These are phyloP conservation scores for Ormyrus nitidulus DNA, from an alignment of 2,888 invertebrate genomes.

Conservation along the genomic window DNA sequence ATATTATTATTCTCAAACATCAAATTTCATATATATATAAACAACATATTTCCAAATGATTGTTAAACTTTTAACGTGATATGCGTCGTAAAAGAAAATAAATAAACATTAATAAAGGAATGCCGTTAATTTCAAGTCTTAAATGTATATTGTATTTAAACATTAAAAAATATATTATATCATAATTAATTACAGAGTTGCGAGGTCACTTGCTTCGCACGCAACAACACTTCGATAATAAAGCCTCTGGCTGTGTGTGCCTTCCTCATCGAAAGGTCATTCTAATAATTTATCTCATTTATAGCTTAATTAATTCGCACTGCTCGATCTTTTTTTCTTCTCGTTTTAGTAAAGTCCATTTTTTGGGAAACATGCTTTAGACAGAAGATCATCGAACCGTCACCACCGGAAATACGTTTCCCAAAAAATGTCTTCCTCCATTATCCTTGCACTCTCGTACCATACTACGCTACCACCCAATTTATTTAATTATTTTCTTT, in stretches of 20 bases:
- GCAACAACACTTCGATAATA: conserved; percentile 44
- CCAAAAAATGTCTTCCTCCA: conserved; percentile 31
- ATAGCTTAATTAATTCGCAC: neutral
- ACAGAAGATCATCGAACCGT: conserved; percentile 37
- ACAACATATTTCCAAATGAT: conserved; percentile 36
- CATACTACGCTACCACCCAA: conserved; percentile 46
- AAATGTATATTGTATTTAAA: conserved; percentile 68
- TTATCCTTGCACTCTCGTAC: neutral
- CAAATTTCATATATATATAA: conserved; percentile 35
- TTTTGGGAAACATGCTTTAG: conserved; percentile 49
- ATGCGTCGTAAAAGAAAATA: conserved; percentile 41
- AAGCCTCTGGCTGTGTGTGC: conserved; percentile 33
- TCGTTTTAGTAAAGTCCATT: neutral
- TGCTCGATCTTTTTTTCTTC: conserved; percentile 3
- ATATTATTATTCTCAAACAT: conserved; percentile 39
- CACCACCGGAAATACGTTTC: conserved; percentile 49
- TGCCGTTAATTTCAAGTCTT: conserved; percentile 61
- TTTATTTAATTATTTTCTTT: conserved; percentile 31
- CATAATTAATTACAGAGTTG: conserved; percentile 65
- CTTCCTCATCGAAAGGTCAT: conserved; percentile 18
- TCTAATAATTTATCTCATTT: conserved; percentile 18
- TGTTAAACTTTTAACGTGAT: conserved; percentile 51
- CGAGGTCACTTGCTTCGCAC: conserved; percentile 44
- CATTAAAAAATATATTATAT: conserved; percentile 61
- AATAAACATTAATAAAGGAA: conserved; percentile 56